phyloP scores from a whole-genome alignment of 1,140 invertebrate genomes.

The Procambarus virginalis region DNA sequence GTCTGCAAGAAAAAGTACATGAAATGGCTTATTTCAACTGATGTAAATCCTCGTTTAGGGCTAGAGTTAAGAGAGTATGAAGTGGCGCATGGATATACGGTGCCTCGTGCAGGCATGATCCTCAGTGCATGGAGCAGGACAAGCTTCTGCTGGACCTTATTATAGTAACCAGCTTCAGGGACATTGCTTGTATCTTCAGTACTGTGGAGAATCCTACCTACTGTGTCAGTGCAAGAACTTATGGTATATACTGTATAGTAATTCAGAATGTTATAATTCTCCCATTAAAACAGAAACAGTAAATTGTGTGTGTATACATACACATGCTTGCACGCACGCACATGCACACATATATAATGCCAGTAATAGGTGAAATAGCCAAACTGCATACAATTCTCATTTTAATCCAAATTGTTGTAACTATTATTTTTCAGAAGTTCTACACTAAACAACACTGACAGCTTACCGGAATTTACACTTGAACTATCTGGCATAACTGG shows the following conservation, averaged over 20 bases:
- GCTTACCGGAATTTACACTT: no score
- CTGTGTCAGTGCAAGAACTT: slow-evolving; percentile 20
- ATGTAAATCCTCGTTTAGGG: not conserved
- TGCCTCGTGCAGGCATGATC: not conserved
- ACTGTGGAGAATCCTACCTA: not conserved
- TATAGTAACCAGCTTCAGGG: slow-evolving; percentile 24
- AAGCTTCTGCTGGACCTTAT: slow-evolving; percentile 13
- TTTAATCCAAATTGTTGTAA: no score
- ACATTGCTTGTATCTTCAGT: not conserved
- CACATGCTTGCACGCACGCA: no score
- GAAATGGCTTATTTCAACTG: slow-evolving; percentile 7
- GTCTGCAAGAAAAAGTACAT: not conserved
- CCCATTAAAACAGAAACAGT: no score
- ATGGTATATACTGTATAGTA: slow-evolving; percentile 5
- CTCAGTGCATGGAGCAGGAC: not conserved
- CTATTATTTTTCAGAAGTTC: no score
- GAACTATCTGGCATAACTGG: no score
- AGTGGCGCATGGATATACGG: not conserved
- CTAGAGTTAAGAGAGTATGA: not conserved
- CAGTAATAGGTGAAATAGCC: no score
- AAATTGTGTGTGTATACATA: no score
- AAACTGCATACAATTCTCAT: no score
- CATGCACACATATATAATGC: no score
- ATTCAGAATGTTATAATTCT: slow-evolving; percentile 8
- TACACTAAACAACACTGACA: no score